phyloP scores from a whole-genome alignment of 2,888 invertebrate species.

The Anarsia innoxiella region DNA sequence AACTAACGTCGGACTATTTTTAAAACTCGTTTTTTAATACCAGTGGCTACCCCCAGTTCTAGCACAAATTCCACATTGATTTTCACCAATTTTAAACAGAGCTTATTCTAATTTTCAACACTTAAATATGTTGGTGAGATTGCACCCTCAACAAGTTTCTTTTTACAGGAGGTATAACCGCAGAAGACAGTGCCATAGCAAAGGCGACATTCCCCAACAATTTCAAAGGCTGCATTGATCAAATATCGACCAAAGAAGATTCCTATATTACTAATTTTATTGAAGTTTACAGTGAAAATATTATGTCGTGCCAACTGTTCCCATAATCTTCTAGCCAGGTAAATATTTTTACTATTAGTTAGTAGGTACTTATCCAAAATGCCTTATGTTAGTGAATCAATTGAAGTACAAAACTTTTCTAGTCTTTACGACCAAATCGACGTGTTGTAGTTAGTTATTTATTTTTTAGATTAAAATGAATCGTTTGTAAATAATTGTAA shows the following conservation, averaged over 20 bases:
- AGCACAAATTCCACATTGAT: no score
- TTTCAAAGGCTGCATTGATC: constrained; percentile 77
- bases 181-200: constrained; percentile 50
- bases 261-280: constrained; percentile 45
- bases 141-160: no score
- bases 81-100: no score
- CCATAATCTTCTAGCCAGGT: constrained; percentile 31
- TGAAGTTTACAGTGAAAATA: constrained; percentile 59
- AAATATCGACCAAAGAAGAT: constrained; percentile 60
- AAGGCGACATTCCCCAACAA: constrained; percentile 69
- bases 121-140: no score
- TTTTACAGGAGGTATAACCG: constrained; percentile 70
- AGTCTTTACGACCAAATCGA: constrained; percentile 44
- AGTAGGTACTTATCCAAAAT: no score
- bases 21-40: no score
- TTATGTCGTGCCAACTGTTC: constrained; percentile 63
- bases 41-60: no score
- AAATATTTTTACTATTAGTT: no score
- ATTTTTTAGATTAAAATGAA: constrained; percentile 5
- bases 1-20: no score
- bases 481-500: constrained; percentile 8
- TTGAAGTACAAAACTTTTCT: constrained; percentile 59
- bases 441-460: constrained; percentile 17
- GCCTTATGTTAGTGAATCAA: no score
- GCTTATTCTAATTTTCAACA: no score